Evolutionary conservation across 2,888 invertebrate genomes (phyloP).

Genomic region (Diogma glabrata): DNA sequence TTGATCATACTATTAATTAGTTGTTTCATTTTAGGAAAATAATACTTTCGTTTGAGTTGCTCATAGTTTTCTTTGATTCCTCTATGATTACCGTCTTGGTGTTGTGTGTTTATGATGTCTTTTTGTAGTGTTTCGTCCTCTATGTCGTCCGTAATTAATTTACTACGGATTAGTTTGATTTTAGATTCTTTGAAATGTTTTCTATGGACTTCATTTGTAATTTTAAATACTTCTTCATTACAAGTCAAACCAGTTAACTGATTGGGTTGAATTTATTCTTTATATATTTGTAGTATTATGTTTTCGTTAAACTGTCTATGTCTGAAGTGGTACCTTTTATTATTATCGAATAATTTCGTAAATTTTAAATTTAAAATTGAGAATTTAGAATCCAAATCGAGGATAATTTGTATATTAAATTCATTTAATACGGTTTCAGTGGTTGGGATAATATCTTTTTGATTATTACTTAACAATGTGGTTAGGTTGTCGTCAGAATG

Average conservation of each 20-base stretch:
- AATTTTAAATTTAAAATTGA: not conserved
- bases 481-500: not conserved
- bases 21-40: slow-evolving; percentile 11
- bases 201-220: not conserved
- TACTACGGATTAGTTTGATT: not conserved
- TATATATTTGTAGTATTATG: not conserved
- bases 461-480: not conserved
- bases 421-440: not conserved
- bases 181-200: not conserved
- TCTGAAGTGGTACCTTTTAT: not conserved
- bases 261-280: not conserved
- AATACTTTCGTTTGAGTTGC: not conserved
- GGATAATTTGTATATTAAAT: not conserved
- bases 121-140: not conserved
- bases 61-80: slow-evolving; percentile 8
- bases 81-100: not conserved
- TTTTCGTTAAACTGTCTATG: not conserved
- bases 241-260: not conserved
- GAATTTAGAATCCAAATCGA: not conserved
- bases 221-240: not conserved
- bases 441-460: not conserved
- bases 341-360: not conserved
- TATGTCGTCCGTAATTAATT: not conserved
- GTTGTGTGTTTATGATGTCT: not conserved
- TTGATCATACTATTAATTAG: slow-evolving; percentile 11